Evolutionary conservation across 2,113 vertebrate species (phyloP).

Genomic region (Hystrix cristata): DNA sequence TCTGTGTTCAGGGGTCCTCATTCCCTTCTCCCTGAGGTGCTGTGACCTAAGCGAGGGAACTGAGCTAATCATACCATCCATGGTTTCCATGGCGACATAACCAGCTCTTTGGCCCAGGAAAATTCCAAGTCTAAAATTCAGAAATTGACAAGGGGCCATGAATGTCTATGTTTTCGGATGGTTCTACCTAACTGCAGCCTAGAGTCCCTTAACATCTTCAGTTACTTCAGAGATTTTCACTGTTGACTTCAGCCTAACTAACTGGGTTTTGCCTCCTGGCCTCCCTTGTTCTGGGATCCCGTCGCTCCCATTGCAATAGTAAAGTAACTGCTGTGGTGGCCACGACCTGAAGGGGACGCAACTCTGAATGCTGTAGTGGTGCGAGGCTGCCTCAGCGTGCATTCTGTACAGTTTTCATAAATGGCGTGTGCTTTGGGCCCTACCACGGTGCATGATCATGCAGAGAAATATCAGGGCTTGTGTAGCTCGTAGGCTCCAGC

Average conservation of each 20-base stretch:
- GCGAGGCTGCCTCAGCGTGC: not conserved
- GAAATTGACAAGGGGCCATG: not conserved
- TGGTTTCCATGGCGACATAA: not conserved
- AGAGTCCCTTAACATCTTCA: not conserved
- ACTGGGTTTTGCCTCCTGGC: not conserved
- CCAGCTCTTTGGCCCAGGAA: not conserved
- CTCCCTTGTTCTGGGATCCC: not conserved
- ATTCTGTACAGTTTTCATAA: not conserved
- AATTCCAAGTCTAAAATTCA: slow-evolving; percentile 1
- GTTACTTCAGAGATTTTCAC: not conserved
- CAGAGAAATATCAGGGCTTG: not conserved
- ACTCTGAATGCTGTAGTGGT: not conserved
- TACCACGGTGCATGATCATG: not conserved
- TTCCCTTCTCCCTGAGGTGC: not conserved
- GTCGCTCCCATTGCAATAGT: not conserved
- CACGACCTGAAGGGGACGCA: not conserved
- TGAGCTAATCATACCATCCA: not conserved
- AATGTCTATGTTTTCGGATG: not conserved
- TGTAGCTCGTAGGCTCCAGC: not conserved
- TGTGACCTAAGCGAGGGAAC: not conserved
- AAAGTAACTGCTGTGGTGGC: not conserved
- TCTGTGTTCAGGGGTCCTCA: not conserved
- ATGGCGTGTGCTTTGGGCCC: not conserved
- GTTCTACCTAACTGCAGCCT: not conserved
- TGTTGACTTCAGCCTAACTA: not conserved